Conservation (phyloP, 2,797 vertebrate genomes). For the Ciconia nigra region DNA sequence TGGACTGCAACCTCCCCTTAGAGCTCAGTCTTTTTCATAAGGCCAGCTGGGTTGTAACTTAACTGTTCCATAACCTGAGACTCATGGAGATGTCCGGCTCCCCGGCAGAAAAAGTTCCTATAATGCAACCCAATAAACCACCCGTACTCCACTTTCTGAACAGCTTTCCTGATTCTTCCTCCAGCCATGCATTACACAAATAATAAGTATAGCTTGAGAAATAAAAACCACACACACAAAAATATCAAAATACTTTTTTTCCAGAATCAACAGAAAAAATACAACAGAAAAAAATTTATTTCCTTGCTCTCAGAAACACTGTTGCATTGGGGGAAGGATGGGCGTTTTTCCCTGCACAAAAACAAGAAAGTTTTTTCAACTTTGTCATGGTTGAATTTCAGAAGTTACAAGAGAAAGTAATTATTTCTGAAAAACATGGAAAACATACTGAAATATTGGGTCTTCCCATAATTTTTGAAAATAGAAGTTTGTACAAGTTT, state of each 20-base stretch:
- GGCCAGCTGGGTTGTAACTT: not conserved
- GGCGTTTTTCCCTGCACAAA: not conserved
- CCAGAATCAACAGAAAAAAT: not conserved
- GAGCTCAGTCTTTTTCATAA: not conserved
- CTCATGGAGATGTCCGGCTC: not conserved
- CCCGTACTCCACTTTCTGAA: not conserved
- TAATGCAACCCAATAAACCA: not conserved
- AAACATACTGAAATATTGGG: not conserved
- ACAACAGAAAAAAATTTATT: not conserved
- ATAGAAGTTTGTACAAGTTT: no score
- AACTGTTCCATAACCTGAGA: not conserved
- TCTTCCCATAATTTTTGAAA: not conserved
- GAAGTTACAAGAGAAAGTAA: not conserved
- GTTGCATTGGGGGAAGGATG: not conserved
- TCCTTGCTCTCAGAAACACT: not conserved
- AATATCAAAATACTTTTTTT: not conserved
- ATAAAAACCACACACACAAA: not conserved
- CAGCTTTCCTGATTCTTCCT: not conserved
- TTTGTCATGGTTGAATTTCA: not conserved
- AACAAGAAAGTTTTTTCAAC: not conserved
- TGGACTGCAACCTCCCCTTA: not conserved
- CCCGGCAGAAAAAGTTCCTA: not conserved
- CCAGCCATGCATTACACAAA: not conserved
- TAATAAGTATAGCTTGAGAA: not conserved
- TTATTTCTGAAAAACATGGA: not conserved